Base-by-base conservation (phyloP, 2,113 vertebrate species). In the Morphnarchus princeps region DNA sequence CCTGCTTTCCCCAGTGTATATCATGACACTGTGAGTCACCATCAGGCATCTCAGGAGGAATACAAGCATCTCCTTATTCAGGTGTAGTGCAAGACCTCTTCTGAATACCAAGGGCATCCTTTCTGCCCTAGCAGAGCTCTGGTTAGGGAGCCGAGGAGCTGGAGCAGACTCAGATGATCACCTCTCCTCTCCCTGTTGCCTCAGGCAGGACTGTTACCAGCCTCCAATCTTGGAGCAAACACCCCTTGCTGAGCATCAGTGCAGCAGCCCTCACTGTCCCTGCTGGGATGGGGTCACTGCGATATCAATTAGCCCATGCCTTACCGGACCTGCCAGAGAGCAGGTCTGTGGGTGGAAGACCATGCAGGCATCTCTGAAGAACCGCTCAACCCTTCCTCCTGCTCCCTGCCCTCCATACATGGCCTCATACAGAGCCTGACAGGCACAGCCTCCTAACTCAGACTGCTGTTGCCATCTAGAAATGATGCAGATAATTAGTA, bases 181-280 rank as follows among this genome's bases (percentile, higher is more conserved):
- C 16, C 9, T 18, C 31, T 72, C 25, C 32, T 50, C 86, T 65
- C 34, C 19, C 22, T 0, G 0, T 6, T 42, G 40, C 54, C 78
- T 49, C 7, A 1, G 16, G 11, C 59, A 59, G 49, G 18, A 43
- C 55, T 36, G 9, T 25, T 31, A 49, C 7, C 18, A 31, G 36
- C 11, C 61, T 38, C 36, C 32, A 29, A 29, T 13, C 49, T 47
- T 29, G 31, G 19, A 50, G 36, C 40, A 81, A 38, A 25, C 2
- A 7, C 7, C 34, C n/a, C 14, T 67, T 20, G 16, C 32, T 54
- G 38, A 63, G 28, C 38, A 57, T 3, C 4, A 0, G 11, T 3
- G 19, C 58, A 87, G 61, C 76, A 74, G 34, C 36, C 43, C 18
- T 20, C 7, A 2, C 38, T 9, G 9, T 17, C 11, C 32, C 42